These are phyloP conservation scores for Pherbina coryleti DNA, from an alignment of 2,888 invertebrate genomes.

Conservation along the genomic window DNA sequence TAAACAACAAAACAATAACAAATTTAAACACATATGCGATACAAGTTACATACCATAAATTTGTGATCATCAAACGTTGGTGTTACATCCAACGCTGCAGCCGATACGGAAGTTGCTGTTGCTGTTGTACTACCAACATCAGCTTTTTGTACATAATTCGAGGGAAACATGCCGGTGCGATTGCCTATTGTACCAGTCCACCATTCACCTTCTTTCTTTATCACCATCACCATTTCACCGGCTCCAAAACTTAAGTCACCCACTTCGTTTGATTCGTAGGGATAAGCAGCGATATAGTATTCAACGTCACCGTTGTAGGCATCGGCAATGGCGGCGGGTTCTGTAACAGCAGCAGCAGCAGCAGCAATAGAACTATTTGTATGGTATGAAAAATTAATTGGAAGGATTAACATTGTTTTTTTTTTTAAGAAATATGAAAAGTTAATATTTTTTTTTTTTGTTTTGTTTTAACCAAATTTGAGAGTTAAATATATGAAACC, in stretches of 20 bases:
- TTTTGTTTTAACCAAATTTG: too few relatives aligned
- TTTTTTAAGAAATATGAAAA: too few relatives aligned
- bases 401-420: too few relatives aligned
- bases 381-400: too few relatives aligned
- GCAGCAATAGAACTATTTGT: conserved; percentile 35
- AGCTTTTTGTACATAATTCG: conserved; percentile 91
- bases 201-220: conserved; percentile 96
- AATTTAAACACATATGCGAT: neutral
- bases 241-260: conserved; percentile 92
- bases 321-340: conserved; percentile 53
- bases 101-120: neutral
- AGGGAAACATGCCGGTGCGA: conserved; percentile 93
- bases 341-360: conserved; percentile 46
- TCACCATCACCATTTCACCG: conserved; percentile 88
- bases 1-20: neutral
- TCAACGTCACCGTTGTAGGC: conserved; percentile 72
- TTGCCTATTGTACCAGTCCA: conserved; percentile 94
- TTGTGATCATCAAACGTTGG: conserved; percentile 49
- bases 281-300: conserved; percentile 90
- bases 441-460: too few relatives aligned
- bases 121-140: conserved; percentile 68
- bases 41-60: conserved; percentile 14
- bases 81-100: conserved; percentile 40
- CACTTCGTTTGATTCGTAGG: conserved; percentile 88
- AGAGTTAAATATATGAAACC: too few relatives aligned